These are phyloP conservation scores for Garra rufa DNA, from an alignment of 2,113 vertebrate genomes.

Conservation along the genomic window DNA sequence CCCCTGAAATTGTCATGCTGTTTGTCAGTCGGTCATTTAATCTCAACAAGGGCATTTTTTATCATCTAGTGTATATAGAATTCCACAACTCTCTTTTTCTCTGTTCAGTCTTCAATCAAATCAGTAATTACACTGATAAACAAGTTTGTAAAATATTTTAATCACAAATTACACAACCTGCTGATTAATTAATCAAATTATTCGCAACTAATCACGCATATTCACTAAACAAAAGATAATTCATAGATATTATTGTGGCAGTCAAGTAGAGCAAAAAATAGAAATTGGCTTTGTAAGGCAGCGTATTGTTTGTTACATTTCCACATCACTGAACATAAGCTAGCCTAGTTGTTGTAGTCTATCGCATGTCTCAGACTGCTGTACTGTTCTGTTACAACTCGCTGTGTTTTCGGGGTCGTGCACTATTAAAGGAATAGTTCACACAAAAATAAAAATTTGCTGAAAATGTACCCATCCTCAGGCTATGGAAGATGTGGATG, in stretches of 20 bases:
- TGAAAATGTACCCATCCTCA: too few species aligned
- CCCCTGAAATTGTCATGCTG: slow-evolving; percentile 13
- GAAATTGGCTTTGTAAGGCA: background rate
- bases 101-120: background rate
- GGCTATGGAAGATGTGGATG: background rate
- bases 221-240: background rate
- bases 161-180: background rate
- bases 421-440: background rate
- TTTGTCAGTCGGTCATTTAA: slow-evolving; percentile 23
- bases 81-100: background rate
- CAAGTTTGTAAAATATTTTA: background rate
- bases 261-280: background rate
- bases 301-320: background rate
- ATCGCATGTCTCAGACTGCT: background rate
- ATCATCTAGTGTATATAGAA: background rate
- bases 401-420: background rate
- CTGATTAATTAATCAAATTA: background rate
- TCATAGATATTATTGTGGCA: background rate
- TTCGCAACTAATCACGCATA: background rate
- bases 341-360: background rate
- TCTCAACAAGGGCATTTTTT: background rate
- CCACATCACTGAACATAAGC: background rate
- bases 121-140: background rate
- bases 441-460: too few species aligned
- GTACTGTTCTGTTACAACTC: background rate